Conservation (phyloP, 2,888 invertebrate genomes). For the Melieria omissa region DNA sequence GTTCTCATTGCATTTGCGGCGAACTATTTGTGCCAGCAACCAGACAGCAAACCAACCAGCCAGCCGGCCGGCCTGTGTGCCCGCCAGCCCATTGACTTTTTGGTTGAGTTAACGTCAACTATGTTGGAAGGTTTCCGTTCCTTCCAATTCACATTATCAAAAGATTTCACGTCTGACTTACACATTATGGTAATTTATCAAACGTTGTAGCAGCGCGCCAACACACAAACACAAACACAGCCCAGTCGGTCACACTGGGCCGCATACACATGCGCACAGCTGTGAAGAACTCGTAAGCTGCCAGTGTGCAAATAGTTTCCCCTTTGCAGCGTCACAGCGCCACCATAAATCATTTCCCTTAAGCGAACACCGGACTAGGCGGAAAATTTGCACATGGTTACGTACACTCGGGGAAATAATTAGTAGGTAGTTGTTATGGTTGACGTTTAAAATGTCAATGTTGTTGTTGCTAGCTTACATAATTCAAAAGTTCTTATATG, state of each 20-base stretch:
- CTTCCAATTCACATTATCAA: constrained; percentile 50
- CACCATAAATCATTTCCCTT: constrained; percentile 48
- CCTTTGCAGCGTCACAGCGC: constrained; percentile 37
- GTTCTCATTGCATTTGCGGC: neutral
- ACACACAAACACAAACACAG: constrained; percentile 1
- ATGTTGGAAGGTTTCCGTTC: constrained; percentile 3
- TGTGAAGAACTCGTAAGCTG: too few relatives aligned
- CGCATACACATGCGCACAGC: neutral
- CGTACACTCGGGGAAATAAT: too few relatives aligned
- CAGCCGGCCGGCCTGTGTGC: neutral
- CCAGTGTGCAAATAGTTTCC: constrained; percentile 29
- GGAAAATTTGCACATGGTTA: too few relatives aligned
- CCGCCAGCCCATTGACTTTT: neutral
- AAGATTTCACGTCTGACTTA: constrained; percentile 58
- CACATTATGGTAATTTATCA: constrained; percentile 59
- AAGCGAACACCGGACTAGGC: too few relatives aligned
- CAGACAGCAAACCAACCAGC: neutral
- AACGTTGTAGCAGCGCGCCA: constrained; percentile 16
- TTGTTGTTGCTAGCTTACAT: too few relatives aligned
- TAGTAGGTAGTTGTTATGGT: too few relatives aligned
- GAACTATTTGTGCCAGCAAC: neutral
- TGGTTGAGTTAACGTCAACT: constrained; percentile 7
- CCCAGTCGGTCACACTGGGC: neutral
- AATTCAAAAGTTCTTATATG: too few relatives aligned
- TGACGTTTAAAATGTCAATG: too few relatives aligned